These are phyloP conservation scores for Prietella phreatophila DNA, from an alignment of 2,113 vertebrate genomes.

Conservation along the genomic window DNA sequence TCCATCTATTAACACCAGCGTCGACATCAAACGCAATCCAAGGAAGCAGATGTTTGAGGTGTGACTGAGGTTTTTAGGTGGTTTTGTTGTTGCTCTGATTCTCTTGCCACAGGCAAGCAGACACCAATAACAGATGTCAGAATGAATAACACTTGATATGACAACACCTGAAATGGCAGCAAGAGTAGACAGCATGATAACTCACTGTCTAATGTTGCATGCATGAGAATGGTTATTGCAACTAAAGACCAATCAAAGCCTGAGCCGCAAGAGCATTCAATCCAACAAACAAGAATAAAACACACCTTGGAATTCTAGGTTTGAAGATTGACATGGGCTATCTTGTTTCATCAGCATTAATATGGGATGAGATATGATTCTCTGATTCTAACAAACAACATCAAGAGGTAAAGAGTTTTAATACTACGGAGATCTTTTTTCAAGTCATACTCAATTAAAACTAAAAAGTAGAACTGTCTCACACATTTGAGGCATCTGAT, in stretches of 20 bases:
- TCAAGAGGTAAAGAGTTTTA: not conserved
- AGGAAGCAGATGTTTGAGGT: conserved; percentile 53
- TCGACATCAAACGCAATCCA: conserved; percentile 41
- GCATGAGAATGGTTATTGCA: not conserved
- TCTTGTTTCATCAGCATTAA: not conserved
- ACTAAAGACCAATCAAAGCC: not conserved
- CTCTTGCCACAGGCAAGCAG: conserved; percentile 35
- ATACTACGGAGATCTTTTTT: not conserved
- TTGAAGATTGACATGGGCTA: not conserved
- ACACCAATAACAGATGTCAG: conserved; percentile 7
- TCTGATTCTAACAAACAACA: not conserved
- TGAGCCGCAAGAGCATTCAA: not conserved
- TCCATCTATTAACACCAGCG: conserved; percentile 42
- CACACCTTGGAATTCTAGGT: not conserved
- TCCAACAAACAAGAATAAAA: not conserved
- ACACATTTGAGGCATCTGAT: not conserved
- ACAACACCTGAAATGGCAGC: conserved; percentile 32
- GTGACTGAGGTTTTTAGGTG: conserved; percentile 32
- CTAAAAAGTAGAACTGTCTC: not conserved
- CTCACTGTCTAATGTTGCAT: not conserved
- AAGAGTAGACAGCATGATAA: not conserved
- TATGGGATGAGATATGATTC: not conserved
- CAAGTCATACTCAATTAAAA: not conserved
- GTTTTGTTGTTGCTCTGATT: conserved; percentile 39
- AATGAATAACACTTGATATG: conserved; percentile 4